Percentiles rank a stretch among this genome's conserved stretches.
Conservation (phyloP, 2,888 invertebrate genomes). For the Dioctria linearis region DNA sequence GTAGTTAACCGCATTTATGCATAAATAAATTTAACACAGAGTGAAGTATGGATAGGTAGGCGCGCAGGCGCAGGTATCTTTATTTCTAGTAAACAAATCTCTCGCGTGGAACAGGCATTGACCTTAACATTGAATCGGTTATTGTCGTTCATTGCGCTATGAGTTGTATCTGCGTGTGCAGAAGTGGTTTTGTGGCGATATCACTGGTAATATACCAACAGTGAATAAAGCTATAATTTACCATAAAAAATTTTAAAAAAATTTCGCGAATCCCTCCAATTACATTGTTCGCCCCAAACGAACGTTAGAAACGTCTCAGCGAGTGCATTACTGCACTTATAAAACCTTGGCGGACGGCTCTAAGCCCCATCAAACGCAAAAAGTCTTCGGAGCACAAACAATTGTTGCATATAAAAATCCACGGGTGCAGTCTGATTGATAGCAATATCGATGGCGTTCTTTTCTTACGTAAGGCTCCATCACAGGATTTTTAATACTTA, state of each 20-base stretch:
- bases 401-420: neutral
- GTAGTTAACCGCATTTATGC: neutral
- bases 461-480: conserved; percentile 30
- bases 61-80: neutral
- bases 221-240: neutral
- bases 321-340: conserved; percentile 44
- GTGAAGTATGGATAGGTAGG: neutral
- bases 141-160: conserved; percentile 16
- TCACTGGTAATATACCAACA: conserved; percentile 19
- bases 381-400: conserved; percentile 26
- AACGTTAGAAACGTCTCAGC: neutral
- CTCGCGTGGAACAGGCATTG: conserved; percentile 49
- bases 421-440: neutral
- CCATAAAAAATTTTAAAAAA: conserved; percentile 1
- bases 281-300: conserved; percentile 24
- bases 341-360: conserved; percentile 23
- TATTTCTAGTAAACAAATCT: conserved; percentile 32
- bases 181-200: conserved; percentile 42
- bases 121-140: conserved; percentile 50
- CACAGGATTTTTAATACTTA: neutral
- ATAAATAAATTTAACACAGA: no score
- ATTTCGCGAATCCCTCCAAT: conserved; percentile 38
- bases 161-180: conserved; percentile 18
- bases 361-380: conserved; percentile 33
- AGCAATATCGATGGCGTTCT: conserved; percentile 29